Evolutionary conservation across 1,140 invertebrate species (phyloP).

Genomic region (Camponotus pennsylvanicus): DNA sequence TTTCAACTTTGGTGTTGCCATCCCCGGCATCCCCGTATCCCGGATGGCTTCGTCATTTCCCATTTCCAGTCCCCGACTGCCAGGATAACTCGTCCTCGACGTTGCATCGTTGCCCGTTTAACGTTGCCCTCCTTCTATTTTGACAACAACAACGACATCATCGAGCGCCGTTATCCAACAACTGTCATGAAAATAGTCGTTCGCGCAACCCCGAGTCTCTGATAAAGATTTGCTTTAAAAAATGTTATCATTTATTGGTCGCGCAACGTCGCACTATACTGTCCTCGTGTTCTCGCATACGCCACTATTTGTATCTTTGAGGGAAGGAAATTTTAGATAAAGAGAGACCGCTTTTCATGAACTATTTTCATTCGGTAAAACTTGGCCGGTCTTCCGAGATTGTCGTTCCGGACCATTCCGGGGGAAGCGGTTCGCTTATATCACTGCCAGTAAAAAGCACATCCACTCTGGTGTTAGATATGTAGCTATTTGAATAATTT

Average conservation of each 20-base stretch:
- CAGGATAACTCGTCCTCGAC: conserved; percentile 31
- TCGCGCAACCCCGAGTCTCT: background rate
- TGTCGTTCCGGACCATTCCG: background rate
- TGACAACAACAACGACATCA: conserved; percentile 31
- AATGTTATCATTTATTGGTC: conserved; percentile 36
- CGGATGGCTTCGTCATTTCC: conserved; percentile 54
- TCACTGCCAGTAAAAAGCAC: conserved; percentile 32
- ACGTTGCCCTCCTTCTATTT: conserved; percentile 55
- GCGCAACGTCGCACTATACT: conserved; percentile 24
- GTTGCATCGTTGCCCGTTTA: conserved; percentile 31
- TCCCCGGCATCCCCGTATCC: conserved; percentile 18
- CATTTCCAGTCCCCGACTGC: conserved; percentile 25
- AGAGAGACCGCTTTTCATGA: conserved; percentile 3
- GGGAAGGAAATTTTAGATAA: background rate
- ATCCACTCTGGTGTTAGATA: conserved; percentile 39
- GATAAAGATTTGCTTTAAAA: conserved; percentile 41
- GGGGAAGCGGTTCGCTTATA: conserved; percentile 26
- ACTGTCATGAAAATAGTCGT: background rate
- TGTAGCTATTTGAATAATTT: conserved; percentile 49
- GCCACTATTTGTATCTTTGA: background rate
- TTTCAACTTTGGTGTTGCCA: conserved; percentile 67
- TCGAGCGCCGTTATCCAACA: background rate
- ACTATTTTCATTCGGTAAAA: conserved; percentile 22
- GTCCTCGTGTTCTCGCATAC: background rate
- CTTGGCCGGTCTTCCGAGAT: background rate